These are phyloP conservation scores for Drosophila mauritiana DNA, from an alignment of 1,140 invertebrate genomes.

Conservation along the genomic window DNA sequence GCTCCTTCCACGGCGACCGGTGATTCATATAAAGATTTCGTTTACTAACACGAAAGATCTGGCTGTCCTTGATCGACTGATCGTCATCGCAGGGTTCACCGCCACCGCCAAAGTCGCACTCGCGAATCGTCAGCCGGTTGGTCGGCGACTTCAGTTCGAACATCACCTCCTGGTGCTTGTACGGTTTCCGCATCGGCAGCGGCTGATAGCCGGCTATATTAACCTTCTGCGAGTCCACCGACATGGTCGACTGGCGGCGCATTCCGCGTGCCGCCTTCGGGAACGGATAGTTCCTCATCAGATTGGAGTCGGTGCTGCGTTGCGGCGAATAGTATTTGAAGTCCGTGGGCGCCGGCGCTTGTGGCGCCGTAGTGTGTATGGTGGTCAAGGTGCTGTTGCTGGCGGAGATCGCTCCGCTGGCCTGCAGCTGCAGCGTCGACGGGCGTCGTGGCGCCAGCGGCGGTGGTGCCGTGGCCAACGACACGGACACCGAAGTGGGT, in stretches of 20 bases:
- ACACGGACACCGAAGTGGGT: conserved; percentile 60
- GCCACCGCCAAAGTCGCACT: conserved; percentile 84
- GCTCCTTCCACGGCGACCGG: conserved; percentile 82
- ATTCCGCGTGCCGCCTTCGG: conserved; percentile 75
- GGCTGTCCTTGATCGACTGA: conserved; percentile 84
- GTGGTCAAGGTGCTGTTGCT: conserved; percentile 72
- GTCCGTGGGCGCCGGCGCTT: conserved; percentile 74
- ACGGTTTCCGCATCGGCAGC: conserved; percentile 74
- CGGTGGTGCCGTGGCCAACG: conserved; percentile 58
- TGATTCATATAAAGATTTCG: conserved; percentile 85
- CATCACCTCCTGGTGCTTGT: conserved; percentile 82
- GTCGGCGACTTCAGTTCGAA: conserved; percentile 83
- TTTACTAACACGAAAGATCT: conserved; percentile 85
- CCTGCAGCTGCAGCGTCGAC: conserved; percentile 73
- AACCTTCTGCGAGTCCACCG: conserved; percentile 81
- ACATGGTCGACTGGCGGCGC: conserved; percentile 79
- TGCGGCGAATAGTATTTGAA: conserved; percentile 84
- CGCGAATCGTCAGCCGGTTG: conserved; percentile 83
- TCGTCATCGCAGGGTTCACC: conserved; percentile 84
- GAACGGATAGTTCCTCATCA: conserved; percentile 76
- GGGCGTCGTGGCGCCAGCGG: conserved; percentile 69
- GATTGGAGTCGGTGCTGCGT: conserved; percentile 66
- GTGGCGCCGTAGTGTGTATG: conserved; percentile 71
- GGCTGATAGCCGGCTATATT: conserved; percentile 77
- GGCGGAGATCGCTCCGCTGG: conserved; percentile 61